phyloP scores from a whole-genome alignment of 1,140 invertebrate species.

The Temnothorax curvispinosus region DNA sequence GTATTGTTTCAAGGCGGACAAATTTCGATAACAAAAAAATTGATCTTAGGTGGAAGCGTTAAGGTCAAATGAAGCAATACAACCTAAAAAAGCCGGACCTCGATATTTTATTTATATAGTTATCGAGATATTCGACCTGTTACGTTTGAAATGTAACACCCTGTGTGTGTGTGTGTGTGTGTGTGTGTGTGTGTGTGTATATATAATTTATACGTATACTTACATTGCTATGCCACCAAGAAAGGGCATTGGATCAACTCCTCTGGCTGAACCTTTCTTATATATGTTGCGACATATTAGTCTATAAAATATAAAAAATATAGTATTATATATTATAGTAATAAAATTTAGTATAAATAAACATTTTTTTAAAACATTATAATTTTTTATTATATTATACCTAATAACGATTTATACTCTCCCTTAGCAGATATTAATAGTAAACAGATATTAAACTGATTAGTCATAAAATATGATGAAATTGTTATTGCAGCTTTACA shows the following conservation, averaged over 20 bases:
- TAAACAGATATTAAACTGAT: not conserved
- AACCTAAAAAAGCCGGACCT: too few species aligned
- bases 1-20: too few species aligned
- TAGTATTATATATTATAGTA: not conserved
- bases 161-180: too few species aligned
- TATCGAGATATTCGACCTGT: too few species aligned
- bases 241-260: conserved; percentile 89
- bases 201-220: conserved; percentile 80
- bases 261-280: conserved; percentile 88
- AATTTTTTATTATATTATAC: not conserved
- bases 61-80: too few species aligned
- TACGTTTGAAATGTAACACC: too few species aligned
- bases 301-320: conserved; percentile 71
- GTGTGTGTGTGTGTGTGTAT: too few species aligned
- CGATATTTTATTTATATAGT: too few species aligned
- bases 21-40: too few species aligned
- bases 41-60: too few species aligned
- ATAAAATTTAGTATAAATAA: not conserved
- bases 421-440: not conserved
- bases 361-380: not conserved
- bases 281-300: conserved; percentile 90
- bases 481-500: not conserved
- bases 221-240: conserved; percentile 91
- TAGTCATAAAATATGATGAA: not conserved
- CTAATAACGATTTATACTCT: not conserved